These are phyloP conservation scores for Gymnosoma rotundatum DNA, from an alignment of 2,888 invertebrate species.

Conservation along the genomic window DNA sequence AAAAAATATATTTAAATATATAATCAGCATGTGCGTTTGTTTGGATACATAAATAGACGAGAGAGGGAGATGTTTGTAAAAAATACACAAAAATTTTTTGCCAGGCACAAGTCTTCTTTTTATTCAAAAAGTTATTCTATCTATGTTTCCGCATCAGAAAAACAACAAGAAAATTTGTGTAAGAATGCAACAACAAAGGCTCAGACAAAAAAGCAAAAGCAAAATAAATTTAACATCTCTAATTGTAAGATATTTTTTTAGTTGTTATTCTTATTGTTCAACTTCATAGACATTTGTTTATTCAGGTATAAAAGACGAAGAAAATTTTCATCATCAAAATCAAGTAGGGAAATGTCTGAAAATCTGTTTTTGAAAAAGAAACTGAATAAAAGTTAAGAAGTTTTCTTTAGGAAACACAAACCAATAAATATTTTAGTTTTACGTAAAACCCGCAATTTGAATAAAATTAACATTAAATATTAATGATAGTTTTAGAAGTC, in stretches of 20 bases:
- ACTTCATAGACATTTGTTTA: constrained; percentile 14
- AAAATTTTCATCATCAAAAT: background rate
- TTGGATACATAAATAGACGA: background rate
- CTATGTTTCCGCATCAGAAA: constrained; percentile 58
- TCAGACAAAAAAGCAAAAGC: constrained; percentile 23
- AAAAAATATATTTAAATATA: background rate
- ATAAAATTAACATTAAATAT: too few relatives aligned
- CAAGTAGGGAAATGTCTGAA: background rate
- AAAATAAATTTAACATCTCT: constrained; percentile 45
- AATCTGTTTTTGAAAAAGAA: background rate
- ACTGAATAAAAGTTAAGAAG: constrained; percentile 5
- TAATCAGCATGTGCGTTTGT: background rate
- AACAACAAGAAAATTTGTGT: constrained; percentile 32
- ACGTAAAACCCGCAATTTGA: too few relatives aligned
- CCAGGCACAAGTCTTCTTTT: constrained; percentile 43
- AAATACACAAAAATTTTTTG: background rate
- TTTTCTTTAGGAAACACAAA: background rate
- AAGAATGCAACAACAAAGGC: background rate
- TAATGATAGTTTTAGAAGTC: too few relatives aligned
- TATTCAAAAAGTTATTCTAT: constrained; percentile 58
- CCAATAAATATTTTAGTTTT: background rate
- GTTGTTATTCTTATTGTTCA: background rate
- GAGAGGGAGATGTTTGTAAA: too few relatives aligned
- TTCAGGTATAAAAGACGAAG: constrained; percentile 1
- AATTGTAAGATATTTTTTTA: constrained; percentile 1